phyloP scores from a whole-genome alignment of 2,113 vertebrate species.

The Carassius carassius region DNA sequence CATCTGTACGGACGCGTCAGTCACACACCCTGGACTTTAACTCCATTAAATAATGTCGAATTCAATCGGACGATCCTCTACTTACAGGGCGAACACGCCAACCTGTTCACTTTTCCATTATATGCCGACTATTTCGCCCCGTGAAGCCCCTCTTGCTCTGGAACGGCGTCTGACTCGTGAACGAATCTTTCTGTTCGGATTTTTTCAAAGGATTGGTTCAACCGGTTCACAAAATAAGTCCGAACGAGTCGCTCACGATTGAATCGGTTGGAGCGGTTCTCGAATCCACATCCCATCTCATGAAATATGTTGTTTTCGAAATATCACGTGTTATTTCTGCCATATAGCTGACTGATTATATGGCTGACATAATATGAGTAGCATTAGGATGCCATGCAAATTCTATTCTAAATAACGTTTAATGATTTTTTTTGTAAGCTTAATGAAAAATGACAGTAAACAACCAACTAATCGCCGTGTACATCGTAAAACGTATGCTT shows the following conservation, averaged over 20 bases:
- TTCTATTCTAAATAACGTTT: too few species aligned
- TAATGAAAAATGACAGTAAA: too few species aligned
- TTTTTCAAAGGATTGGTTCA: not conserved
- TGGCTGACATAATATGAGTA: not conserved
- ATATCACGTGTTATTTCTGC: not conserved
- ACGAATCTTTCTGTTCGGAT: not conserved
- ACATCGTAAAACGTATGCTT: not conserved
- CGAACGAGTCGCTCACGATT: not conserved
- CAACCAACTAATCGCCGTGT: too few species aligned
- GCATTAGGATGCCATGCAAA: too few species aligned
- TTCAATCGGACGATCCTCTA: not conserved
- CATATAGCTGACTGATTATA: not conserved
- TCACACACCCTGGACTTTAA: not conserved
- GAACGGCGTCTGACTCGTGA: not conserved
- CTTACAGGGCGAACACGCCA: not conserved
- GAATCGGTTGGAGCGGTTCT: too few species aligned
- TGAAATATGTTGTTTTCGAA: not conserved
- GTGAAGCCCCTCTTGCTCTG: not conserved
- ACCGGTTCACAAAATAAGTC: not conserved
- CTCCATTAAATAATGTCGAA: not conserved
- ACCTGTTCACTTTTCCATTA: not conserved
- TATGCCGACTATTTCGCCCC: slow-evolving; percentile 10
- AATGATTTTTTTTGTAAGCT: too few species aligned
- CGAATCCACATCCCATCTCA: not conserved
- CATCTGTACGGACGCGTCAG: slow-evolving; percentile 55